Evolutionary conservation across 2,888 invertebrate species (phyloP).

Genomic region (Tholera decimalis): DNA sequence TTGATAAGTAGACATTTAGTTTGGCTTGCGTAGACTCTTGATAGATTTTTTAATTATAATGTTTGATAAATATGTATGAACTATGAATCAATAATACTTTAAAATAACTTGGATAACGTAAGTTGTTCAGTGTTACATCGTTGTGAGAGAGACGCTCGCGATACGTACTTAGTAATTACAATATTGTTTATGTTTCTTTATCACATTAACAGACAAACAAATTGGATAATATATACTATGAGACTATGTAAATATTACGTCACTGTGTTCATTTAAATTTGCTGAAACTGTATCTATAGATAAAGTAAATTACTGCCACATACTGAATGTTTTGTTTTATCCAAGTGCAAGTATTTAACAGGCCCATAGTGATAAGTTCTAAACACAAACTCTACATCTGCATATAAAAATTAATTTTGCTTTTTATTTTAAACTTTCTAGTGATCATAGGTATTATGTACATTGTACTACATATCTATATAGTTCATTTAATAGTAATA

Average conservation of each 20-base stretch:
- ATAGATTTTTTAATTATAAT: background rate
- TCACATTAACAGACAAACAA: constrained; percentile 52
- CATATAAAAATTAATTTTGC: too few relatives aligned
- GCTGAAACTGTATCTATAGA: constrained; percentile 54
- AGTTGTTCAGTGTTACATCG: constrained; percentile 24
- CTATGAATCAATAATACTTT: constrained; percentile 9
- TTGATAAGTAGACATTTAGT: background rate
- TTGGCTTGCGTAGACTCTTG: background rate
- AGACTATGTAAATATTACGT: constrained; percentile 40
- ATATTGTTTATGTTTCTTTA: constrained; percentile 49
- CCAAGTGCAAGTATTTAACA: constrained; percentile 18
- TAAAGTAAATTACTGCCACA: constrained; percentile 46
- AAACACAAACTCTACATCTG: background rate
- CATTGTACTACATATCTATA: too few relatives aligned
- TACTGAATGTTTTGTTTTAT: constrained; percentile 49
- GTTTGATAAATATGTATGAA: background rate
- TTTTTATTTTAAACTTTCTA: too few relatives aligned
- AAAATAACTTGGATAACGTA: constrained; percentile 20
- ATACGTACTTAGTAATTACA: constrained; percentile 24
- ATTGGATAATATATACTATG: constrained; percentile 51
- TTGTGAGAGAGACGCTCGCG: constrained; percentile 28
- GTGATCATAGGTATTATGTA: too few relatives aligned
- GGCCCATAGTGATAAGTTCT: background rate
- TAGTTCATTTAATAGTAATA: too few relatives aligned
- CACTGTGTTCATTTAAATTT: constrained; percentile 50